A percentile compares a stretch with the other conserved stretches of the same genome.
These are phyloP conservation scores for Phoxinus phoxinus DNA, from an alignment of 2,113 vertebrate genomes.

Conservation along the genomic window DNA sequence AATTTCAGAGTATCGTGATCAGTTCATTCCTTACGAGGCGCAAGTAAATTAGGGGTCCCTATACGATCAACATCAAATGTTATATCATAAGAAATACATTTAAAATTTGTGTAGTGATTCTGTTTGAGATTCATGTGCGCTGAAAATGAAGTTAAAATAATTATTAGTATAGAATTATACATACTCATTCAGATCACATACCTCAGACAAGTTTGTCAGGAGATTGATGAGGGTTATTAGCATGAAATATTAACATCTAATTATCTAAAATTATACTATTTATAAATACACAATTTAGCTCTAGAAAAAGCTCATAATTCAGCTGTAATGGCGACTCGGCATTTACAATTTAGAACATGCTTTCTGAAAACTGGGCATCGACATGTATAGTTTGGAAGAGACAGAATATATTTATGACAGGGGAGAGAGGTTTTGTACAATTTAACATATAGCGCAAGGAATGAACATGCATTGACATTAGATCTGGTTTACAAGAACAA, in stretches of 20 bases:
- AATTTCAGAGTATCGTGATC: slow-evolving; percentile 36
- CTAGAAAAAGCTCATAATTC: not conserved
- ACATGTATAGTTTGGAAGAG: not conserved
- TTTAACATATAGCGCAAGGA: not conserved
- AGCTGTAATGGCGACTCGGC: not conserved
- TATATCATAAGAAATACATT: slow-evolving; percentile 19
- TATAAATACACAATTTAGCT: slow-evolving; percentile 3
- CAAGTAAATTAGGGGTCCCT: slow-evolving; percentile 15
- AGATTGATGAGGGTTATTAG: slow-evolving; percentile 2
- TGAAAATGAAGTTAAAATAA: not conserved
- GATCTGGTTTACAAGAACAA: slow-evolving; percentile 25
- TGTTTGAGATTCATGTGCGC: slow-evolving; percentile 23
- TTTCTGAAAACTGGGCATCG: not conserved
- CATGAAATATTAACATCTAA: not conserved
- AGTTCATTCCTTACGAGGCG: slow-evolving; percentile 22
- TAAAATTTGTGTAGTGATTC: slow-evolving; percentile 25
- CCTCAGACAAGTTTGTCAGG: not conserved
- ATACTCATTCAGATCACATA: slow-evolving; percentile 1
- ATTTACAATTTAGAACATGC: not conserved
- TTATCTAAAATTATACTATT: not conserved
- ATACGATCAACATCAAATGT: slow-evolving; percentile 14
- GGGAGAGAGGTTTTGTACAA: not conserved
- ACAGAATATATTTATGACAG: slow-evolving; percentile 4
- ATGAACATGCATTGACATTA: not conserved
- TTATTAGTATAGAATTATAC: not conserved